Percentiles rank a stretch among this genome's conserved stretches.
Evolutionary conservation across 2,113 vertebrate genomes (phyloP).

Genomic region (Enhydra lutris): DNA sequence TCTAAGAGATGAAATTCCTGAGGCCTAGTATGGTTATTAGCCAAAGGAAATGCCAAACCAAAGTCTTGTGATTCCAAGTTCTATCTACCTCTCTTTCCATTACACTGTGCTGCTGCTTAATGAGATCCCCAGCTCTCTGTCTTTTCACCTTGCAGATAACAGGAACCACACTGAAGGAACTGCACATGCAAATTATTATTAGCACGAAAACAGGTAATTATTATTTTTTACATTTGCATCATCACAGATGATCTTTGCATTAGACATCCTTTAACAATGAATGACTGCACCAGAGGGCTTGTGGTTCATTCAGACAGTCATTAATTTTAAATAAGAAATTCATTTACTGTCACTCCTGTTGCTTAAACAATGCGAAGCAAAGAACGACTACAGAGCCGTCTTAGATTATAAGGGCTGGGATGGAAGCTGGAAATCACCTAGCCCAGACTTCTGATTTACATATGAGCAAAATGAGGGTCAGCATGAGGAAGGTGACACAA

Average conservation of each 20-base stretch:
- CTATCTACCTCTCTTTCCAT: neutral
- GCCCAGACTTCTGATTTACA: slow-evolving; percentile 39
- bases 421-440: slow-evolving; percentile 17
- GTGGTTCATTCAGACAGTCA: slow-evolving; percentile 31
- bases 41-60: neutral
- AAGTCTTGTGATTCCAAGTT: neutral
- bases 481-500: neutral
- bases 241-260: slow-evolving; percentile 60
- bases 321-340: slow-evolving; percentile 66
- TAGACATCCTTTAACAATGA: slow-evolving; percentile 58
- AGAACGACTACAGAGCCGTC: neutral
- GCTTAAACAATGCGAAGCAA: slow-evolving; percentile 39
- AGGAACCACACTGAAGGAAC: neutral
- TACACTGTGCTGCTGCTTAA: neutral
- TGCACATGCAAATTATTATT: slow-evolving; percentile 54
- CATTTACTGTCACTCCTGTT: slow-evolving; percentile 53
- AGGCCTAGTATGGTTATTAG: neutral
- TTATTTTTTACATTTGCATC: slow-evolving; percentile 65
- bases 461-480: neutral
- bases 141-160: neutral
- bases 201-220: slow-evolving; percentile 63
- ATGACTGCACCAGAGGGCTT: slow-evolving; percentile 50
- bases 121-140: slow-evolving; percentile 14
- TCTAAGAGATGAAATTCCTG: neutral
- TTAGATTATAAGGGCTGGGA: neutral